Conservation (phyloP, 2,113 vertebrate genomes). For the Tenebrosternarchus preto region DNA sequence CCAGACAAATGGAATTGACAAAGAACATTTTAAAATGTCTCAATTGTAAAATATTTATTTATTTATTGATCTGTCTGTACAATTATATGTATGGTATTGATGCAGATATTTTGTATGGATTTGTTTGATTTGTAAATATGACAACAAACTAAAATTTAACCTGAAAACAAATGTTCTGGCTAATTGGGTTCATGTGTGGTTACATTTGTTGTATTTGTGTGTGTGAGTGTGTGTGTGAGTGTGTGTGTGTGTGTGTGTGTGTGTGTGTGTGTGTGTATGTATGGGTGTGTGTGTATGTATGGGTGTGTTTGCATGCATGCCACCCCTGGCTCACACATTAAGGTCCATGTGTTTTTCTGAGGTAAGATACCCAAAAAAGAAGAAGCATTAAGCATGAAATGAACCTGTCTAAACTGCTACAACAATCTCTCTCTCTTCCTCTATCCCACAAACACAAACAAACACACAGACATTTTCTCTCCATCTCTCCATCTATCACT, state of each 20-base stretch:
- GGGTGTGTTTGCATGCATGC: neutral
- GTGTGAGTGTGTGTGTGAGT: neutral
- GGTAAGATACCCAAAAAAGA: conserved; percentile 20
- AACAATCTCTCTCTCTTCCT: neutral
- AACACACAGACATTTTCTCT: neutral
- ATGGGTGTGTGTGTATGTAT: neutral
- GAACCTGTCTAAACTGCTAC: conserved; percentile 38
- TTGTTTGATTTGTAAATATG: too few species aligned
- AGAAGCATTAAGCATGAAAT: conserved; percentile 40
- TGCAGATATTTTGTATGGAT: too few species aligned
- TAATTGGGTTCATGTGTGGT: too few species aligned
- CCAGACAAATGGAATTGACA: too few species aligned
- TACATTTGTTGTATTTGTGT: neutral
- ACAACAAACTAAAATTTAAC: too few species aligned
- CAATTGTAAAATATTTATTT: too few species aligned
- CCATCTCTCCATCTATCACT: conserved; percentile 4
- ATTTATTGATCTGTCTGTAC: too few species aligned
- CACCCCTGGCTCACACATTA: too few species aligned
- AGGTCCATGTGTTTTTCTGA: neutral
- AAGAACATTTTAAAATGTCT: too few species aligned
- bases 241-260: neutral
- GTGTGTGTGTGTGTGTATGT: neutral
- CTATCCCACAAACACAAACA: neutral
- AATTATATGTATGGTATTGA: too few species aligned
- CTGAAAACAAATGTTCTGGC: too few species aligned